Base-by-base conservation (phyloP, 2,113 vertebrate species). In the Cercopithecus mona region DNA sequence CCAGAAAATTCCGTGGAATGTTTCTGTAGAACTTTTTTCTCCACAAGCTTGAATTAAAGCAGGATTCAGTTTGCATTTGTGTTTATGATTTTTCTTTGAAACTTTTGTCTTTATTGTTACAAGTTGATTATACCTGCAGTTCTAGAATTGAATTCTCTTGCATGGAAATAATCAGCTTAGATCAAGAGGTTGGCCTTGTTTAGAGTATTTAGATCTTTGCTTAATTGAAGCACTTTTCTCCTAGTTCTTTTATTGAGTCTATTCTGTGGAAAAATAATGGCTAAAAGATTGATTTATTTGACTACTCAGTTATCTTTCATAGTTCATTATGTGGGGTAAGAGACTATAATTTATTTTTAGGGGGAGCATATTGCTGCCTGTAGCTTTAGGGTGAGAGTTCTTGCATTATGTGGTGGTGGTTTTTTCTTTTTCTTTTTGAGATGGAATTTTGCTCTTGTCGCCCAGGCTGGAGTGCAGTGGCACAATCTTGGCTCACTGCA, bases 21-120 rank as follows among this genome's bases (percentile, higher is more conserved):
- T 64, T 97, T 93, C 82, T 95, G 23, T 97, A 70, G 75, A 94
- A 30, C 55, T 98, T 98, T 88, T n/a, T 97, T 95, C 68, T 95
- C 43, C n/a, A 96, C 11, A 96, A 88, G 68, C 76, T 75, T 94
- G 90, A 98, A 98, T 97, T 98, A 64, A 98, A 98, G 90, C 81
- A 97, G 95, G 89, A 68, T 78, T 97, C 25, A 8, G 5, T 68
- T 97, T 94, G 23, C 55, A 96, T 97, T 93, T 70, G 27, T 50
- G 55, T 20, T 96, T 91, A 82, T 95, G 68, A 59, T 92, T 91
- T 93, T 93, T 88, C 52, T 89, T 94, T 88, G 64, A 93, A 88
- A 96, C 32, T 38, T 96, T 92, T 93, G 50, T 92, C 32, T 90
- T 96, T 97, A 23, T 61, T 32, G 94, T 23, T 84, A 61, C 50